These are phyloP conservation scores for Meganola albula DNA, from an alignment of 2,888 invertebrate species.

Conservation along the genomic window DNA sequence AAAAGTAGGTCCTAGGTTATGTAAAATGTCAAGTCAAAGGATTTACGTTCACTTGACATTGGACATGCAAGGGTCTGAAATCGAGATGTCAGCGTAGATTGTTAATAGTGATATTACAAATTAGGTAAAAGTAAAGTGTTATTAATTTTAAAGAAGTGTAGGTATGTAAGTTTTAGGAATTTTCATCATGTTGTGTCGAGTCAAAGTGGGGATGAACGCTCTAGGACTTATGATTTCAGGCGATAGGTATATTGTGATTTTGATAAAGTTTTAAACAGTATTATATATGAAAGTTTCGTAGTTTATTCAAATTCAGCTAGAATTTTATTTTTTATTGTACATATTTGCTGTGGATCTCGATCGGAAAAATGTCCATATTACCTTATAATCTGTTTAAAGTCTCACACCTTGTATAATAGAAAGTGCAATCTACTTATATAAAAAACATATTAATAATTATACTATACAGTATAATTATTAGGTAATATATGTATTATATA, in stretches of 20 bases:
- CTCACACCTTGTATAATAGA: too few relatives aligned
- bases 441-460: too few relatives aligned
- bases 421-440: too few relatives aligned
- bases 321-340: conserved; percentile 13
- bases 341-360: conserved; percentile 26
- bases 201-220: conserved; percentile 33
- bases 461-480: too few relatives aligned
- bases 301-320: conserved; percentile 19
- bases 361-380: conserved; percentile 19
- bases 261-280: conserved; percentile 50
- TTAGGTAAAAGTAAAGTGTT: conserved; percentile 68
- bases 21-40: too few relatives aligned
- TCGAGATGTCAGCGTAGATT: conserved; percentile 70
- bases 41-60: too few relatives aligned
- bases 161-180: conserved; percentile 66
- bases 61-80: too few relatives aligned
- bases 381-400: too few relatives aligned
- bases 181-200: conserved; percentile 67
- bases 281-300: conserved; percentile 31
- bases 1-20: too few relatives aligned
- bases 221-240: conserved; percentile 26
- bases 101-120: conserved; percentile 75
- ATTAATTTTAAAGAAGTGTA: conserved; percentile 66
- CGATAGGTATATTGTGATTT: conserved; percentile 32
- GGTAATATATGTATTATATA: too few relatives aligned